Base-by-base conservation (phyloP, 2,888 invertebrate species). In the Agapostemon virescens region DNA sequence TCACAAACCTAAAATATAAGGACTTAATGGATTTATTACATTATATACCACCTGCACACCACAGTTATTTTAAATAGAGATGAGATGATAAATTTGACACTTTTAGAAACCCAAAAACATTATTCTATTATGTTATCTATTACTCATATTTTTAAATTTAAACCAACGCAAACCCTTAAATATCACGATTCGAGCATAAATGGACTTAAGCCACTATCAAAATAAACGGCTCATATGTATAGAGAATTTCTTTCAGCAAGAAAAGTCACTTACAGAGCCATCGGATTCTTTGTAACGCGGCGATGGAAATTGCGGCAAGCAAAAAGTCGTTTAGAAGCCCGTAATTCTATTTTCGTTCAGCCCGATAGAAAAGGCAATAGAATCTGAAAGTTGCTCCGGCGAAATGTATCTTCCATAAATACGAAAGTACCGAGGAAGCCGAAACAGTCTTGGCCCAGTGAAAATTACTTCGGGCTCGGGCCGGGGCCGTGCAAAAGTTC, bases 391-490 rank as follows among this genome's bases (percentile, higher is more conserved):
- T 69, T 69, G 36, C 69, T 13, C 42, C 49, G 33, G 52, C 66
- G 36, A 40, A 33, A 74, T 63, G 68, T 68, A 68, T 58, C 71
- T 49, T 77, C 64, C 61, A 61, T 67, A 69, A 79, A 61, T 26
- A 70, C 26, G 49, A 33, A 36, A 61, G 66, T 61, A 42, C 49
- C 20, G 49, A n/a, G 42, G 42, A 49, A 70, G 58, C 70, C 67
- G 70, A 67, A 71, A 77, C 61, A 71, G 70, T 79, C 77, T 52
- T 61, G 49, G 38, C 49, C 49, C 49, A 40, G 45, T 20, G 77
- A 42, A 77, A 79, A 77, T 77, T 77, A 49, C 67, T 67, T 49
- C 17, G n/a, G 33, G 17, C 40, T 33, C 40, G 45, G n/a, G n/a
- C 15, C 4, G 23, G 20, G 33, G 33, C n/a, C 30, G 42, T 7